These are phyloP conservation scores for Paramormyrops kingsleyae DNA, from an alignment of 2,113 vertebrate genomes.

Conservation along the genomic window DNA sequence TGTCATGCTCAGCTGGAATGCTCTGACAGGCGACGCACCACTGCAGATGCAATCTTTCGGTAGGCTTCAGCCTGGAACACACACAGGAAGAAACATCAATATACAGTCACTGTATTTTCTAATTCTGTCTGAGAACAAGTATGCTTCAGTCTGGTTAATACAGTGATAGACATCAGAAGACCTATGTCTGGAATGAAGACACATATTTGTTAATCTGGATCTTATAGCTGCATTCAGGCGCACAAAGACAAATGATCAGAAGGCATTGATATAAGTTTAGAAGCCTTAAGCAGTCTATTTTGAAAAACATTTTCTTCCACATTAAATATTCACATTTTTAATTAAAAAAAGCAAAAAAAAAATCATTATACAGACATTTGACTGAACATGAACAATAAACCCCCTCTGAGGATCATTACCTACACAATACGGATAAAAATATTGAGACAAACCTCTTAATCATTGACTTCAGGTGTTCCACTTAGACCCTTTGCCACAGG, in stretches of 20 bases:
- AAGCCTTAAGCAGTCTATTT: not conserved
- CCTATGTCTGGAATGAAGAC: not conserved
- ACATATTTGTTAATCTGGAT: not conserved
- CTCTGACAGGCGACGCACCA: not conserved
- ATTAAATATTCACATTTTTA: not conserved
- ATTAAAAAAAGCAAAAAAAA: not conserved
- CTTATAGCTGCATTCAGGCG: not conserved
- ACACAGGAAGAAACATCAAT: not conserved
- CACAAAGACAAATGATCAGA: not conserved
- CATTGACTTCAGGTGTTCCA: too few relatives aligned
- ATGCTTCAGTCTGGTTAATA: not conserved
- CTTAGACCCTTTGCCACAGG: too few relatives aligned
- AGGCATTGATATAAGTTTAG: not conserved
- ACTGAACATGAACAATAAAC: not conserved
- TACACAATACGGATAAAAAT: not conserved
- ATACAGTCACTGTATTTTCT: not conserved
- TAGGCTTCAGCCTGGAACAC: not conserved
- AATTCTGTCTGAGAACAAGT: not conserved
- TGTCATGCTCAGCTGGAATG: not conserved
- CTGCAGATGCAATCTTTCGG: not conserved
- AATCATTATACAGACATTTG: not conserved
- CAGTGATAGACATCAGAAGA: not conserved
- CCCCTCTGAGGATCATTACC: not conserved
- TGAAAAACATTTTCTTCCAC: not conserved
- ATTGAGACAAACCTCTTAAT: not conserved